Evolutionary conservation across 2,113 vertebrate species (phyloP).

Genomic region (Paracanthobrama guichenoti): DNA sequence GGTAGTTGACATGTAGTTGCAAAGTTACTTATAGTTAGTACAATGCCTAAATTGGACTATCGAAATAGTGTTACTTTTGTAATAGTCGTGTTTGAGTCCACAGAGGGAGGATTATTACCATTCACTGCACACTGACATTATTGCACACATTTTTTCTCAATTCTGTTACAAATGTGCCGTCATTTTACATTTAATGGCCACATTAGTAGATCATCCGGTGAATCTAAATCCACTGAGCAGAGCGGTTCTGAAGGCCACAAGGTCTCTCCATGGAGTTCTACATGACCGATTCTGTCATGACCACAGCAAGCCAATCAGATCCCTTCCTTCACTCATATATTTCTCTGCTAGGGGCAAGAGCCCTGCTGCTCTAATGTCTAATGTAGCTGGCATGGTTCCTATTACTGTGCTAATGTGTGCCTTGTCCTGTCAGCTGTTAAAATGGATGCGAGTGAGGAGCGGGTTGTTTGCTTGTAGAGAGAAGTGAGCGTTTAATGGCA

Average conservation of each 20-base stretch:
- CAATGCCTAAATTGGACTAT: too few relatives aligned
- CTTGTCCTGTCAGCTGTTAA: constrained; percentile 4
- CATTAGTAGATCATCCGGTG: constrained; percentile 15
- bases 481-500: not conserved
- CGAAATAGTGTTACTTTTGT: not conserved
- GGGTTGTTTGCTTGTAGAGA: not conserved
- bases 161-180: not conserved
- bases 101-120: not conserved
- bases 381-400: not conserved
- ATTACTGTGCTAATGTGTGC: not conserved
- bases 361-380: not conserved
- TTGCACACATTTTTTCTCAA: not conserved
- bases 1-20: too few relatives aligned
- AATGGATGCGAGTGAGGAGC: not conserved
- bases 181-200: not conserved
- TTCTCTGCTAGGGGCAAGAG: not conserved
- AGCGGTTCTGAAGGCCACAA: not conserved
- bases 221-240: not conserved
- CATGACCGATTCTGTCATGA: not conserved
- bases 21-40: too few relatives aligned
- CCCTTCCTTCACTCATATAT: not conserved
- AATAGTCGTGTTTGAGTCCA: not conserved
- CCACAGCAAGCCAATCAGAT: not conserved
- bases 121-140: not conserved
- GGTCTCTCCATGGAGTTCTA: not conserved